Percentiles rank a stretch among this genome's conserved stretches.
Evolutionary conservation across 2,113 vertebrate genomes (phyloP).

Genomic region (Stigmatopora nigra): DNA sequence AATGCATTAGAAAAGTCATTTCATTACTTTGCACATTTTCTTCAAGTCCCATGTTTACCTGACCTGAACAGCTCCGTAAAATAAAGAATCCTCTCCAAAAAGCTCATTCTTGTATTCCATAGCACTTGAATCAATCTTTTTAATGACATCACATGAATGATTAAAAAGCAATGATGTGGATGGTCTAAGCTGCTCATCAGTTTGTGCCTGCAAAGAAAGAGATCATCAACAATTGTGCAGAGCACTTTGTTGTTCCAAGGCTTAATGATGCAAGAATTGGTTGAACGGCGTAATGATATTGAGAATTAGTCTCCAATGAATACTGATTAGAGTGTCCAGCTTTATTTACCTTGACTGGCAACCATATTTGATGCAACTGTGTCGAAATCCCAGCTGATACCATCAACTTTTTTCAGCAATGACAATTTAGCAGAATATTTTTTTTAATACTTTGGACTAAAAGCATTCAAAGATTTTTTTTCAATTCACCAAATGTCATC

Average conservation of each 20-base stretch:
- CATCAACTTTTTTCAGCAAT: too few species aligned
- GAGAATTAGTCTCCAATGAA: conserved; percentile 30
- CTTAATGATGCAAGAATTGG: conserved; percentile 16
- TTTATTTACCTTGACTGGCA: background rate
- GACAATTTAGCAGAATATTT: too few species aligned
- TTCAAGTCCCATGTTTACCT: conserved; percentile 11
- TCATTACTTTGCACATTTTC: conserved; percentile 6
- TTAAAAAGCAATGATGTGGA: conserved; percentile 52
- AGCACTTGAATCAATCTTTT: conserved; percentile 33
- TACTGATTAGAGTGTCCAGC: conserved; percentile 17
- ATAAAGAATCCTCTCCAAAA: conserved; percentile 13
- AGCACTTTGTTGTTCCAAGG: conserved; percentile 35
- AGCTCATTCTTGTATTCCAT: conserved; percentile 15
- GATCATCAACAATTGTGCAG: conserved; percentile 25
- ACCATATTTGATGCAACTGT: background rate
- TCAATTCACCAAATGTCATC: too few species aligned
- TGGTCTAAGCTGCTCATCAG: conserved; percentile 32
- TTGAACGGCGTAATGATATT: conserved; percentile 26
- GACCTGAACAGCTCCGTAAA: conserved; percentile 9
- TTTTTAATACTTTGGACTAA: too few species aligned
- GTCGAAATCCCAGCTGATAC: too few species aligned
- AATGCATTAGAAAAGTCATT: conserved; percentile 7
- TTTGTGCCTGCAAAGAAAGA: conserved; percentile 30
- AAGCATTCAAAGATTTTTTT: too few species aligned
- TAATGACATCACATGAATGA: conserved; percentile 44